These are phyloP conservation scores for Odontocerum albicorne DNA, from an alignment of 2,888 invertebrate species.

Conservation along the genomic window DNA sequence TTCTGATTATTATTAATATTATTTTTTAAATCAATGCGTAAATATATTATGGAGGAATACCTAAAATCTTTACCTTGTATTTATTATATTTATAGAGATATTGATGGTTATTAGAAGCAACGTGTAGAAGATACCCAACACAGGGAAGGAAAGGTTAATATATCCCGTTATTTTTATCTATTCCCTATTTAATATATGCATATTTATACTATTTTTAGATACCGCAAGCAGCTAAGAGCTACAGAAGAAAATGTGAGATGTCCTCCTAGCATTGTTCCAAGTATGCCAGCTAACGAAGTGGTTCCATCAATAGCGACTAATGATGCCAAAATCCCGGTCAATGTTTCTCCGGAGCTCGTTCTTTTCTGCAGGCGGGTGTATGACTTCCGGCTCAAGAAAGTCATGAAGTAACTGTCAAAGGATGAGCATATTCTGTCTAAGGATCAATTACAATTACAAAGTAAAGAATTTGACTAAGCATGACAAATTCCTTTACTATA, in stretches of 20 bases:
- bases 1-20: too few species aligned
- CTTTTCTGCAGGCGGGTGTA: conserved; percentile 95
- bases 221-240: conserved; percentile 79
- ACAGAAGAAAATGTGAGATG: conserved; percentile 75
- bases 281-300: conserved; percentile 59
- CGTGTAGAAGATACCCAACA: too few species aligned
- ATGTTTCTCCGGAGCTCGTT: conserved; percentile 78
- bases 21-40: too few species aligned
- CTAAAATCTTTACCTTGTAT: too few species aligned
- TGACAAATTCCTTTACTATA: background rate
- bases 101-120: too few species aligned
- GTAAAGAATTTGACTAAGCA: background rate
- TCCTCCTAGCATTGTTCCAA: conserved; percentile 74
- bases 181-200: too few species aligned
- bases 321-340: conserved; percentile 68
- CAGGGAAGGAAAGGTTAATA: too few species aligned
- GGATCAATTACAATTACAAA: background rate
- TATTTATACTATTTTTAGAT: conserved; percentile 61
- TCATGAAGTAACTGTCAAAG: conserved; percentile 41
- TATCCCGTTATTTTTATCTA: too few species aligned
- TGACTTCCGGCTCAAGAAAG: conserved; percentile 87
- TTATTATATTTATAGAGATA: background rate
- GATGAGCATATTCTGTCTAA: conserved; percentile 12
- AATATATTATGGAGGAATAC: too few species aligned
- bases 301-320: conserved; percentile 53